phyloP scores from a whole-genome alignment of 2,888 invertebrate genomes.

The Drosophila monieri region DNA sequence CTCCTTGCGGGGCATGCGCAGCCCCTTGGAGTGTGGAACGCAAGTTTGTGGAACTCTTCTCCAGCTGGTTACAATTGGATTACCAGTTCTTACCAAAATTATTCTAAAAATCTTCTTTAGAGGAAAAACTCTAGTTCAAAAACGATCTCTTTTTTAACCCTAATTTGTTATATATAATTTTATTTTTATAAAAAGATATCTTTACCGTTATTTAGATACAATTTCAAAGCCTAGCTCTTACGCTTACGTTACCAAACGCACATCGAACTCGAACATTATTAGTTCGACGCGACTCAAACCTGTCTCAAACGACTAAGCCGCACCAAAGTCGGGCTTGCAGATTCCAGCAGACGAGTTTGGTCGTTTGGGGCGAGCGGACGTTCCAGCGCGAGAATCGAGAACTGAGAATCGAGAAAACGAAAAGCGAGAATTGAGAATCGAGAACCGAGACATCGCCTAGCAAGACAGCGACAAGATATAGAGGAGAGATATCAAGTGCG shows the following conservation, averaged over 20 bases:
- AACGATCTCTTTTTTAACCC: background rate
- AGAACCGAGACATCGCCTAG: conserved; percentile 16
- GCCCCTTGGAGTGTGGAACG: conserved; percentile 1
- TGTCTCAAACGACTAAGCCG: conserved; percentile 67
- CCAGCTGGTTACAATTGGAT: background rate
- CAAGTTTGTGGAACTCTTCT: conserved; percentile 3
- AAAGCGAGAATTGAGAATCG: conserved; percentile 18
- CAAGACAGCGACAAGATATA: conserved; percentile 11
- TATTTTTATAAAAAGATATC: no score
- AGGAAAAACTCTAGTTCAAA: no score
- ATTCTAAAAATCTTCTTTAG: no score
- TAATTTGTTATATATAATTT: no score
- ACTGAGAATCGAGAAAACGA: conserved; percentile 23
- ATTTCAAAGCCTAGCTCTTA: background rate
- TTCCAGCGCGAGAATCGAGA: conserved; percentile 56
- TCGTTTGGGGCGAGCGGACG: conserved; percentile 75
- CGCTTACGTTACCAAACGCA: conserved; percentile 25
- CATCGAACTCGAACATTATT: conserved; percentile 52
- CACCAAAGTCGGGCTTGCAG: conserved; percentile 73
- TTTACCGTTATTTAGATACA: conserved; percentile 11
- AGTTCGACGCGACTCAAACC: conserved; percentile 61
- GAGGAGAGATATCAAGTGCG: conserved; percentile 12
- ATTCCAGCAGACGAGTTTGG: conserved; percentile 72
- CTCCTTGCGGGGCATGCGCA: conserved; percentile 46
- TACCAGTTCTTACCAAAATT: no score